phyloP scores from a whole-genome alignment of 1,140 invertebrate species.

The Diuraphis noxia region DNA sequence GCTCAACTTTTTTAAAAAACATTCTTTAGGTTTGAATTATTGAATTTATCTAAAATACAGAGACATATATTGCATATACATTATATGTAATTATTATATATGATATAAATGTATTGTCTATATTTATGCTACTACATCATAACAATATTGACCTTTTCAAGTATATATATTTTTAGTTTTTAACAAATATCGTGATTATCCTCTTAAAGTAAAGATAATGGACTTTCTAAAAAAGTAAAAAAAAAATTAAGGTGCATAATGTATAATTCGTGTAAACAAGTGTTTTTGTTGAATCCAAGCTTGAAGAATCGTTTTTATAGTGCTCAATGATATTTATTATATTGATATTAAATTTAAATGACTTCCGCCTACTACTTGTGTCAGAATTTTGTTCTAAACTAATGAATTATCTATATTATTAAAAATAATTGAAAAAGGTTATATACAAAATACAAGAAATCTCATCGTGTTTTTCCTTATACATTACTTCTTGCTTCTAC shows the following conservation, averaged over 20 bases:
- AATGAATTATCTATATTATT: neutral
- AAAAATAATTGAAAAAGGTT: neutral
- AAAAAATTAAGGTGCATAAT: too few species aligned
- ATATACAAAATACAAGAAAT: neutral
- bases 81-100: too few species aligned
- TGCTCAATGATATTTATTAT: neutral
- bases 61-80: too few species aligned
- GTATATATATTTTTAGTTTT: neutral
- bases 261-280: neutral
- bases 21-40: neutral
- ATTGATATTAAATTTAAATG: neutral
- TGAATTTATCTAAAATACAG: too few species aligned
- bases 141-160: neutral
- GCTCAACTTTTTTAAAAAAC: neutral
- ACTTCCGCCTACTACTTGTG: neutral
- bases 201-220: neutral
- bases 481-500: neutral
- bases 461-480: neutral
- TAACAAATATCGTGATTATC: neutral
- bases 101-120: too few species aligned
- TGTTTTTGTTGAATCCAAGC: neutral
- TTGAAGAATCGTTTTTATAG: neutral
- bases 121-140: neutral
- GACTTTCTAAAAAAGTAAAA: neutral
- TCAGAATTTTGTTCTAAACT: neutral